phyloP scores from a whole-genome alignment of 2,113 vertebrate genomes.

The Regulus satrapa region DNA sequence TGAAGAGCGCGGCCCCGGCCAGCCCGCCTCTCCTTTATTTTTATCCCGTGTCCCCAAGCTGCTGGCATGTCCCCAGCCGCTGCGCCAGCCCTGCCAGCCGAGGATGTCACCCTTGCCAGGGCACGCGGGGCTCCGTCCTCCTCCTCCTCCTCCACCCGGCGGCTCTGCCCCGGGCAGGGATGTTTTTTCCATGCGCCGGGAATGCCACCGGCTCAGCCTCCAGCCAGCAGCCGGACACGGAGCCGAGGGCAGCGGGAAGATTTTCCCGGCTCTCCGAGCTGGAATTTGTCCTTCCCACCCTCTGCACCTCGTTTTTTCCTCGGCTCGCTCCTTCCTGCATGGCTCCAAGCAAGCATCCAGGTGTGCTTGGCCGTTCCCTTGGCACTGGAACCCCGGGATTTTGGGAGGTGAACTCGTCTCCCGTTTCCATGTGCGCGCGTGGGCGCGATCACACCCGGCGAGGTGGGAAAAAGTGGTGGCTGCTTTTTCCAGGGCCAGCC shows the following conservation, averaged over 20 bases:
- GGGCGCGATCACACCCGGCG: background rate
- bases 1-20: background rate
- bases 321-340: background rate
- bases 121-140: background rate
- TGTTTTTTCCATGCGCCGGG: accelerated
- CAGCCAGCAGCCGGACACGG: background rate
- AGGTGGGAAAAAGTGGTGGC: conserved; percentile 34
- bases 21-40: background rate
- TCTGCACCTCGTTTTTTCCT: background rate
- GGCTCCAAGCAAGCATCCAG: background rate
- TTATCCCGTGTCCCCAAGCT: background rate
- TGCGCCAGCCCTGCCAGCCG: background rate
- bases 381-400: background rate
- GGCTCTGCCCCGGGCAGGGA: background rate
- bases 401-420: background rate
- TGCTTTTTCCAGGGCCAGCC: conserved; percentile 5
- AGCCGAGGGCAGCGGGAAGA: background rate
- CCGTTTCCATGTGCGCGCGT: background rate
- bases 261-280: accelerated
- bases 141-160: background rate
- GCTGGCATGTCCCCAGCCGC: background rate
- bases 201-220: background rate
- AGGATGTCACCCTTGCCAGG: background rate
- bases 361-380: background rate
- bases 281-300: background rate